Conservation (phyloP, 2,113 vertebrate genomes). For the Pipra filicauda region DNA sequence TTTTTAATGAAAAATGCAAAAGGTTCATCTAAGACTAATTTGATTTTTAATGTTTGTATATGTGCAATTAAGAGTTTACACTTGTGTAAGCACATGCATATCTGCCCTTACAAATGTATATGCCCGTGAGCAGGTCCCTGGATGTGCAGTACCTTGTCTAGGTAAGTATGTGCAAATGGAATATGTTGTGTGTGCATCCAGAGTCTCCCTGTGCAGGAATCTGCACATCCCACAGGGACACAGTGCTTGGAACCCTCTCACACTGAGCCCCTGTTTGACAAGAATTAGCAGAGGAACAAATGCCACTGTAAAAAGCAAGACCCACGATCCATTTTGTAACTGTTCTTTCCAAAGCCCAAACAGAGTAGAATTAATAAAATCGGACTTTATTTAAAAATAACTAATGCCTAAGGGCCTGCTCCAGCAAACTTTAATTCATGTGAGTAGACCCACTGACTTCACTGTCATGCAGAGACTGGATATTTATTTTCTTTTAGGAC, state of each 20-base stretch:
- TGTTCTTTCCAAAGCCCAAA: not conserved
- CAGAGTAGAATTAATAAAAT: constrained; percentile 4
- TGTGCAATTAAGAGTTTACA: constrained; percentile 38
- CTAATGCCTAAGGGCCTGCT: not conserved
- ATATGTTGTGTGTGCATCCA: not conserved
- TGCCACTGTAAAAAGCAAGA: not conserved
- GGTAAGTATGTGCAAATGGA: not conserved
- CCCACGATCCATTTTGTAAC: not conserved
- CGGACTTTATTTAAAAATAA: not conserved
- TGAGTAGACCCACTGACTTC: not conserved
- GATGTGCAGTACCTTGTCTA: not conserved
- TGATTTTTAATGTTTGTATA: constrained; percentile 68
- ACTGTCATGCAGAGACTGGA: not conserved
- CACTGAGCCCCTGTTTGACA: not conserved
- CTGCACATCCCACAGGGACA: not conserved
- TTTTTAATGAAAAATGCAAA: constrained; percentile 36
- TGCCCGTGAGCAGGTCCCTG: not conserved
- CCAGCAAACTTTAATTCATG: not conserved
- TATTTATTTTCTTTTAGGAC: not conserved
- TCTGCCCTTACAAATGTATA: not conserved
- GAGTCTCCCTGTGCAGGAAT: not conserved
- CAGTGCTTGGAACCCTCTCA: not conserved
- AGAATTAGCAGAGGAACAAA: not conserved
- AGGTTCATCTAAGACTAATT: constrained; percentile 57
- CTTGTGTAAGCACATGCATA: not conserved